Evolutionary conservation across 2,888 invertebrate genomes (phyloP).

Genomic region (Tetragnatha montana): DNA sequence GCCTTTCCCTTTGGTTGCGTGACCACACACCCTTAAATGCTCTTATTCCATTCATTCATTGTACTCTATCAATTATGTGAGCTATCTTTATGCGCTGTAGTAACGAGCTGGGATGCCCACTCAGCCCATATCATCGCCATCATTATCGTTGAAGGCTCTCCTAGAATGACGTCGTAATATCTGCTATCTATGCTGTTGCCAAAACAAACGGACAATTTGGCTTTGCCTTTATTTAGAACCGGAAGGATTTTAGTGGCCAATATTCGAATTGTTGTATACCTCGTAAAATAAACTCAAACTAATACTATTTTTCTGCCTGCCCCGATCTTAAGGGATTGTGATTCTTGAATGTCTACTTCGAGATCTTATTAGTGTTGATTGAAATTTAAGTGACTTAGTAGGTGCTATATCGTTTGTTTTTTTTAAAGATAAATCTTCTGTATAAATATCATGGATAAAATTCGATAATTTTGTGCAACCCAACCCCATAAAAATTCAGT

Average conservation of each 20-base stretch:
- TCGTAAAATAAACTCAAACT: too few relatives aligned
- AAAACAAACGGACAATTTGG: constrained; percentile 22
- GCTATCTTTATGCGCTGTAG: constrained; percentile 25
- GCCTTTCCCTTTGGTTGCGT: background rate
- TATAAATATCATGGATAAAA: too few relatives aligned
- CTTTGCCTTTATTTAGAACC: constrained; percentile 19
- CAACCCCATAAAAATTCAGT: too few relatives aligned
- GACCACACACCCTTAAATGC: background rate
- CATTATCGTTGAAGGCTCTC: constrained; percentile 32
- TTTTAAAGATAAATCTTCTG: too few relatives aligned
- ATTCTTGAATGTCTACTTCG: too few relatives aligned
- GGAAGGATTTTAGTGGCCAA: background rate
- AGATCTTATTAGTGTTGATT: too few relatives aligned
- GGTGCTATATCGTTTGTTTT: too few relatives aligned
- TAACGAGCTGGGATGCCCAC: constrained; percentile 3
- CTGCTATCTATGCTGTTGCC: background rate
- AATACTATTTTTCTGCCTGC: too few relatives aligned
- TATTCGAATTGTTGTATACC: too few relatives aligned
- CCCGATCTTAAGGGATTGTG: too few relatives aligned
- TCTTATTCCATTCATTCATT: background rate
- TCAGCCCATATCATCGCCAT: constrained; percentile 36
- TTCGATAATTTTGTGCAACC: too few relatives aligned
- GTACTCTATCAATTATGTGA: constrained; percentile 11
- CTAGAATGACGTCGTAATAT: constrained; percentile 15
- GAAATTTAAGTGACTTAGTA: too few relatives aligned